phyloP scores from a whole-genome alignment of 2,113 vertebrate species.

The Lepisosteus osseus region DNA sequence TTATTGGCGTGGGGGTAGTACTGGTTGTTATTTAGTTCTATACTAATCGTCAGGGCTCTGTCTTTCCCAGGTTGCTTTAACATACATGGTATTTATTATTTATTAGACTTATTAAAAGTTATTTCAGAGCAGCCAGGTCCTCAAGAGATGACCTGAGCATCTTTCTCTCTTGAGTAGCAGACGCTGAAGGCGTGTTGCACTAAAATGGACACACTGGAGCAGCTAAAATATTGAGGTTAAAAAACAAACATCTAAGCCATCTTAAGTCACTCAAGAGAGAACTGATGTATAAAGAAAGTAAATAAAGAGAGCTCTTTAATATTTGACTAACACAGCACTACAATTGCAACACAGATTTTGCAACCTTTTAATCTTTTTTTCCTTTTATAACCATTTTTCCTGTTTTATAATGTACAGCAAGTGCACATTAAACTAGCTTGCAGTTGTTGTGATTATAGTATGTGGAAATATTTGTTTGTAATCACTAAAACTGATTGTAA shows the following conservation, averaged over 20 bases:
- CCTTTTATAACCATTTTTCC: too few species aligned
- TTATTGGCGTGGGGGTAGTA: conserved; percentile 40
- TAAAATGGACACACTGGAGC: conserved; percentile 61
- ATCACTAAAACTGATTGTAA: too few species aligned
- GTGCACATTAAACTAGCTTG: too few species aligned
- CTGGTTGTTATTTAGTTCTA: conserved; percentile 34
- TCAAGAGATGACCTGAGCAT: conserved; percentile 65
- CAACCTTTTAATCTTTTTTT: too few species aligned
- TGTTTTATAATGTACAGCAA: too few species aligned
- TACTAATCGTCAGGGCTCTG: conserved; percentile 45
- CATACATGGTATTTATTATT: conserved; percentile 70
- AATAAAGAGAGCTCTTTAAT: conserved; percentile 61
- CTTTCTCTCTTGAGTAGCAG: conserved; percentile 57
- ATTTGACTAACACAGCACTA: conserved; percentile 50
- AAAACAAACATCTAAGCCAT: conserved; percentile 64
- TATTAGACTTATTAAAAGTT: conserved; percentile 77
- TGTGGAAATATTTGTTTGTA: too few species aligned
- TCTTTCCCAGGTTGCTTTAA: conserved; percentile 61
- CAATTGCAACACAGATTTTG: too few species aligned
- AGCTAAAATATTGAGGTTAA: conserved; percentile 58
- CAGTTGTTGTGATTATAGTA: too few species aligned
- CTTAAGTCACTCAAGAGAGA: conserved; percentile 64
- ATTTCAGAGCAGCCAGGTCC: conserved; percentile 69
- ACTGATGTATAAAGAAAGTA: conserved; percentile 45
- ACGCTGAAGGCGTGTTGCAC: conserved; percentile 36